These are phyloP conservation scores for Nemurella pictetii DNA, from an alignment of 2,888 invertebrate genomes.

Conservation along the genomic window DNA sequence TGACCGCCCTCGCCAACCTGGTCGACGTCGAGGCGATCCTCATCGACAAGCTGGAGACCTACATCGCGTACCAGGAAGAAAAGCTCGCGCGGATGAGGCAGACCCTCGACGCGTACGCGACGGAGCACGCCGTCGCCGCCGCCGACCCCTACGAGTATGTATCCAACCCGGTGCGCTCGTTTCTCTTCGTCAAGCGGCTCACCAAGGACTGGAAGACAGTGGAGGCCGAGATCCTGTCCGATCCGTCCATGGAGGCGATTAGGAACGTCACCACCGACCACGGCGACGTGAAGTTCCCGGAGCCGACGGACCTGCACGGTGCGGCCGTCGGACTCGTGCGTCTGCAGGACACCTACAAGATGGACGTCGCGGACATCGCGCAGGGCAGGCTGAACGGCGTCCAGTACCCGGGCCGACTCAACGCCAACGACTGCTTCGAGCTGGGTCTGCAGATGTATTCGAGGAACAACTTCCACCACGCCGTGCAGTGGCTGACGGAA, in stretches of 20 bases:
- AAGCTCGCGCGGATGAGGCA: background rate
- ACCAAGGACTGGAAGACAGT: conserved; percentile 2
- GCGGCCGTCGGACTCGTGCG: conserved; percentile 59
- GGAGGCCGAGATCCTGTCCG: background rate
- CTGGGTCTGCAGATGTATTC: background rate
- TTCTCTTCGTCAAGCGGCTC: background rate
- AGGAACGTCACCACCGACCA: background rate
- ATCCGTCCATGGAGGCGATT: background rate
- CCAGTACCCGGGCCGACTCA: conserved; percentile 46
- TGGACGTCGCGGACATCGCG: conserved; percentile 56
- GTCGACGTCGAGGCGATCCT: background rate
- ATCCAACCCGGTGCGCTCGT: background rate
- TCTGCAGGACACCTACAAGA: conserved; percentile 59
- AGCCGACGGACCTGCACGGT: conserved; percentile 47
- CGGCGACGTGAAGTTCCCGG: background rate
- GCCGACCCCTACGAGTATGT: background rate
- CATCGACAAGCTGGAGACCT: background rate
- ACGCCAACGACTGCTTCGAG: background rate
- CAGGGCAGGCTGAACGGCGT: conserved; percentile 52
- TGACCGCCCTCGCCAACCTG: background rate
- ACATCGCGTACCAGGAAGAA: background rate
- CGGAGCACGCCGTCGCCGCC: background rate
- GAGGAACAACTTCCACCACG: background rate
- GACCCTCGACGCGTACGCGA: background rate
- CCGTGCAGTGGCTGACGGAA: background rate